These are phyloP conservation scores for Urocyon cinereoargenteus DNA, from an alignment of 2,797 vertebrate species.

Conservation along the genomic window DNA sequence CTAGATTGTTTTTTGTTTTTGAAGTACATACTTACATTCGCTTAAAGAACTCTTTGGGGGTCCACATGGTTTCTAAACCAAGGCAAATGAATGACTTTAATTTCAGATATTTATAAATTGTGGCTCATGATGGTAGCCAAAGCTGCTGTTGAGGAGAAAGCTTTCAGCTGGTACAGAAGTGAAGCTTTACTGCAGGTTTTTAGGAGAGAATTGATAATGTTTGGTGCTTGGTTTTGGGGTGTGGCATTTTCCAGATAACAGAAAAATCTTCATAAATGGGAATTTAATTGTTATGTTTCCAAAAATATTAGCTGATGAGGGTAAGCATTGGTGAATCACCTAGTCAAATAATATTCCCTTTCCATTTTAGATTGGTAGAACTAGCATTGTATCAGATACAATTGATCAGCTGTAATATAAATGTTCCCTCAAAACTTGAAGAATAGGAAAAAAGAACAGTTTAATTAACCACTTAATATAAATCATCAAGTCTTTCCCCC, in stretches of 20 bases:
- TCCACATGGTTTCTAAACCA: slow-evolving; percentile 66
- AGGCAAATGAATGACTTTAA: slow-evolving; percentile 80
- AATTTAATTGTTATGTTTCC: slow-evolving; percentile 32
- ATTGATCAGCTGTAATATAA: not conserved
- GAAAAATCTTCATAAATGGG: slow-evolving; percentile 13
- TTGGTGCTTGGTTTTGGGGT: not conserved
- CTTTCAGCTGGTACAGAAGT: not conserved
- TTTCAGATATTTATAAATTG: slow-evolving; percentile 57
- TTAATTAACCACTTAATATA: slow-evolving; percentile 62
- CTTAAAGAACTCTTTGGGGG: slow-evolving; percentile 79
- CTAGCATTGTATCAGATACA: not conserved
- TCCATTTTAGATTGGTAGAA: not conserved
- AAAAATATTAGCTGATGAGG: slow-evolving; percentile 36
- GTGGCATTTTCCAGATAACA: not conserved
- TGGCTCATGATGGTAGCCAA: not conserved
- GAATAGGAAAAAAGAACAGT: slow-evolving; percentile 60
- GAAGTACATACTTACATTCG: slow-evolving; percentile 77
- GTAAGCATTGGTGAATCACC: not conserved
- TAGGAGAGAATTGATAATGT: slow-evolving; percentile 4
- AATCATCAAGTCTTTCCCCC: slow-evolving; percentile 72
- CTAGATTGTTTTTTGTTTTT: slow-evolving; percentile 83
- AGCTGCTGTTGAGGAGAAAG: slow-evolving; percentile 20
- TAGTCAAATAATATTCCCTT: slow-evolving; percentile 1
- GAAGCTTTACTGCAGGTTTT: not conserved
- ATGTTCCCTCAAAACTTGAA: slow-evolving; percentile 48